Conservation (phyloP, 2,113 vertebrate species). For the Bathybates hornii region DNA sequence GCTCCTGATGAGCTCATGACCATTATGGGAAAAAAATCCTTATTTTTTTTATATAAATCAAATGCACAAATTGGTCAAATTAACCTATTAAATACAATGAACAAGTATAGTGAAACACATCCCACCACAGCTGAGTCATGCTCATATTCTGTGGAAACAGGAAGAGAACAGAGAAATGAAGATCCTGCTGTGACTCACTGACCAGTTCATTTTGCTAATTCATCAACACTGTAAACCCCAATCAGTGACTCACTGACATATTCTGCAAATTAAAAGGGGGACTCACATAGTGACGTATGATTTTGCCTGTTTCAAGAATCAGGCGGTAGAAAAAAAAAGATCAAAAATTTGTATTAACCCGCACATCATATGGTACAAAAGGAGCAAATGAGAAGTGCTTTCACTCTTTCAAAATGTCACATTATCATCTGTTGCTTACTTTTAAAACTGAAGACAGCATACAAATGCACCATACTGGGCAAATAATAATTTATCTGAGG, state of each 20-base stretch:
- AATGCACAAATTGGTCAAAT: neutral
- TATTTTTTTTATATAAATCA: neutral
- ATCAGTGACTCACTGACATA: neutral
- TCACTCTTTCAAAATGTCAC: too few relatives aligned
- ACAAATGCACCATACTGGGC: too few relatives aligned
- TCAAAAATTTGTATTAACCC: neutral
- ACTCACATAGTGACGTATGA: neutral
- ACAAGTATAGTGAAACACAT: neutral
- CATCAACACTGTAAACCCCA: neutral
- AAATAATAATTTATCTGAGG: too few relatives aligned
- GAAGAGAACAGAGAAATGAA: neutral
- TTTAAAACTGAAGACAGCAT: too few relatives aligned
- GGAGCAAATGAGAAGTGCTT: neutral
- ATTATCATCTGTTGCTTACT: too few relatives aligned
- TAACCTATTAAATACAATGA: neutral
- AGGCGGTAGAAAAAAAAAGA: neutral
- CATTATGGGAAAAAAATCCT: fast-evolving
- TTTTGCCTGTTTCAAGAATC: neutral
- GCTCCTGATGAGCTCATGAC: neutral
- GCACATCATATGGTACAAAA: neutral
- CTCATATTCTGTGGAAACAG: neutral
- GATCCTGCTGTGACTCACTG: neutral
- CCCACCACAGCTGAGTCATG: neutral
- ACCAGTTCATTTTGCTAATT: neutral
- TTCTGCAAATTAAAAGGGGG: neutral